Evolutionary conservation across 1,140 invertebrate species (phyloP).

Genomic region (Drosophila sechellia): DNA sequence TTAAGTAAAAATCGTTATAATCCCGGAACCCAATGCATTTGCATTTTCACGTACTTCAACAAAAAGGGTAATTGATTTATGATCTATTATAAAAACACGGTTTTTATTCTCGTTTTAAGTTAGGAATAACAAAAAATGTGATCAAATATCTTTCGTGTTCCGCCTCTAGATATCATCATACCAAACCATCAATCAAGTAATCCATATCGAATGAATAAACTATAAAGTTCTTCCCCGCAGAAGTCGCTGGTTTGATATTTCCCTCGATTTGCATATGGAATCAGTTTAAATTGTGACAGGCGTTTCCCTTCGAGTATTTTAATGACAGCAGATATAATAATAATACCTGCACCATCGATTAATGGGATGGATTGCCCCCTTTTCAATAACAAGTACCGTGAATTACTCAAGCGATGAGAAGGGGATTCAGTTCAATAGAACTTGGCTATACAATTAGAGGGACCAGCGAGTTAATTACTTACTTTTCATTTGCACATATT

Average conservation of each 20-base stretch:
- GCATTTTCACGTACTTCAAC: too few species aligned
- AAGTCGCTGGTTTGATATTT: conserved; percentile 8
- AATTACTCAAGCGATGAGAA: conserved; percentile 26
- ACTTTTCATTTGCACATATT: conserved; percentile 41
- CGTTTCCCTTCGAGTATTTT: neutral
- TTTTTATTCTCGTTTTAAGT: too few species aligned
- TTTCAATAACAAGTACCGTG: conserved; percentile 9
- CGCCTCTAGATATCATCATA: too few species aligned
- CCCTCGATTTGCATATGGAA: conserved; percentile 19
- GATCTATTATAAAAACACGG: too few species aligned
- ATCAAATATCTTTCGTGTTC: too few species aligned
- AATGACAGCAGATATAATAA: conserved; percentile 34
- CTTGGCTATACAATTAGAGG: conserved; percentile 38
- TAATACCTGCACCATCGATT: conserved; percentile 29
- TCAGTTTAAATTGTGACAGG: conserved; percentile 7
- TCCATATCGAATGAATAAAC: conserved; percentile 1
- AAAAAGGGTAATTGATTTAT: too few species aligned
- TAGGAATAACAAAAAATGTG: too few species aligned
- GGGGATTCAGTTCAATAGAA: conserved; percentile 3
- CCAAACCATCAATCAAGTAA: neutral
- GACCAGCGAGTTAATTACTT: conserved; percentile 37
- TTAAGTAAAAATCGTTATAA: conserved; percentile 4
- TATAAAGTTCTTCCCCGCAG: neutral
- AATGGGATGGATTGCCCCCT: neutral
- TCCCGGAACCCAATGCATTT: neutral